A percentile compares a stretch with the other conserved stretches of the same genome.
phyloP scores from a whole-genome alignment of 2,888 invertebrate genomes.

The Bibio marci region DNA sequence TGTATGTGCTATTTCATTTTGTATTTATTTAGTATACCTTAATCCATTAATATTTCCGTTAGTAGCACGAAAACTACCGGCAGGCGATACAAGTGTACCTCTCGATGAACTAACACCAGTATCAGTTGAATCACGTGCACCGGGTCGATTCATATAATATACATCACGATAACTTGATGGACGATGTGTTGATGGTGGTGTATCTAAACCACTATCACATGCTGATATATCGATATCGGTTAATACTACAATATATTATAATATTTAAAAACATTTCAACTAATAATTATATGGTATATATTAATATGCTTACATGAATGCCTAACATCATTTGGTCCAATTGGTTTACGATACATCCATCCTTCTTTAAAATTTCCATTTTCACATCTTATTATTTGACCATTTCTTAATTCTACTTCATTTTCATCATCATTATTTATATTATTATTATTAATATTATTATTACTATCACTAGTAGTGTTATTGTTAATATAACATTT shows the following conservation, averaged over 20 bases:
- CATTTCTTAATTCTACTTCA: conserved; percentile 25
- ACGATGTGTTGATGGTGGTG: conserved; percentile 30
- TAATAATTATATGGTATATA: no score
- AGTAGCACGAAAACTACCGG: conserved; percentile 25
- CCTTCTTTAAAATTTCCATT: conserved; percentile 22
- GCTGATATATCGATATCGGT: conserved; percentile 39
- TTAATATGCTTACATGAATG: conserved; percentile 22
- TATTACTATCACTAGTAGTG: background rate
- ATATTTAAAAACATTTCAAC: background rate
- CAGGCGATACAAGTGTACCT: conserved; percentile 25
- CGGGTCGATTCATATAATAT: conserved; percentile 14
- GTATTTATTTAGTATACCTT: no score
- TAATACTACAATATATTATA: conserved; percentile 32
- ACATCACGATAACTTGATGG: conserved; percentile 28
- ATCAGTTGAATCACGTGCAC: conserved; percentile 22
- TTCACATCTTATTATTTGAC: conserved; percentile 1
- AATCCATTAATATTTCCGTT: conserved; percentile 12
- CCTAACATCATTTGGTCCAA: conserved; percentile 26
- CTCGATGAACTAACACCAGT: conserved; percentile 27
- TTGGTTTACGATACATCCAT: conserved; percentile 27
- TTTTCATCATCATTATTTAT: no score
- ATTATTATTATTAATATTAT: conserved; percentile 23
- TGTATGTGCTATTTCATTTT: no score
- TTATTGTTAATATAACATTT: background rate
- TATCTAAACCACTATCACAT: conserved; percentile 30